These are phyloP conservation scores for Machimus atricapillus DNA, from an alignment of 2,888 invertebrate genomes.

Conservation along the genomic window DNA sequence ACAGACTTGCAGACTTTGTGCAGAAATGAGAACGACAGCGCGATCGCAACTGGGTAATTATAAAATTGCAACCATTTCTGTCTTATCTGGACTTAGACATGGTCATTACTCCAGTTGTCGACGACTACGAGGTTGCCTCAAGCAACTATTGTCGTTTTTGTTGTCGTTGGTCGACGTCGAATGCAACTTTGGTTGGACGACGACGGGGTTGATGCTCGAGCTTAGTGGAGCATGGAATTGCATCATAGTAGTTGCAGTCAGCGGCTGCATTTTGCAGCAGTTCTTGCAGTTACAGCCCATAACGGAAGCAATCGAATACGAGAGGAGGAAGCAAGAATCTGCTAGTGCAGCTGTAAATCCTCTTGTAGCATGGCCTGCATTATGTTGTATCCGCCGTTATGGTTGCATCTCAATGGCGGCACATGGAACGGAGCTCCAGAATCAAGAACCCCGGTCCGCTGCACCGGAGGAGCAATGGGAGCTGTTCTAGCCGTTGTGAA, in stretches of 20 bases:
- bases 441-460: neutral
- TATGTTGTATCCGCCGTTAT: constrained; percentile 6
- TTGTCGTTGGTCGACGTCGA: neutral
- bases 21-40: neutral
- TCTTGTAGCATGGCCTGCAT: neutral
- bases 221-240: neutral
- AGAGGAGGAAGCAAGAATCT: constrained; percentile 15
- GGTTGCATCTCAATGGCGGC: neutral
- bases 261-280: neutral
- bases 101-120: constrained; percentile 20
- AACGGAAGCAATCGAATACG: constrained; percentile 18
- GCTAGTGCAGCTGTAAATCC: neutral
- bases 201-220: constrained; percentile 4
- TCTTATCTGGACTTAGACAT: constrained; percentile 5
- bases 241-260: neutral
- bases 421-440: neutral
- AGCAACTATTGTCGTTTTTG: neutral
- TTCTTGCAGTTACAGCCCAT: neutral
- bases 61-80: neutral
- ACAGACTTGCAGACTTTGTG: neutral
- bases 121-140: neutral
- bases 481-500: constrained; percentile 15
- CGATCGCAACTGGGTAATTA: constrained; percentile 4
- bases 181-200: neutral
- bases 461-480: neutral